Conservation (phyloP, 2,797 vertebrate species). For the Urosaurus nigricauda region DNA sequence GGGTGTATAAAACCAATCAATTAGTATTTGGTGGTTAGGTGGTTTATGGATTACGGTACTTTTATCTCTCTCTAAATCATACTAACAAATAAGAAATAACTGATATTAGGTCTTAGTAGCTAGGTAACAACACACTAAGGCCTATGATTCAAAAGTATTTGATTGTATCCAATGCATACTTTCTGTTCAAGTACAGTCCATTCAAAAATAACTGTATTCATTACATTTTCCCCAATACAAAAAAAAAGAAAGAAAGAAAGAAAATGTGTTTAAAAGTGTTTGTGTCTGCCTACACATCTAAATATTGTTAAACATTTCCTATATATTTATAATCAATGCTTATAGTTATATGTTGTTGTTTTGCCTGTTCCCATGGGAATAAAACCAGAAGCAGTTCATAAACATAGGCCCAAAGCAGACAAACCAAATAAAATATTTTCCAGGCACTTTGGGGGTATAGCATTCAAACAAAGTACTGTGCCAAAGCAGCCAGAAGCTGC, state of each 20-base stretch:
- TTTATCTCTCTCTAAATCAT: constrained; percentile 55
- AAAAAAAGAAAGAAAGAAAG: constrained; percentile 19
- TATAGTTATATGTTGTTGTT: neutral
- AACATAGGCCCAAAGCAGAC: neutral
- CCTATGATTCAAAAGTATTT: constrained; percentile 52
- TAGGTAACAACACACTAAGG: too few species aligned
- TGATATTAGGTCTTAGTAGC: too few species aligned
- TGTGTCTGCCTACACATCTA: neutral
- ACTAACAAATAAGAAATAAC: constrained; percentile 50
- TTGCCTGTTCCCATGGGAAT: neutral
- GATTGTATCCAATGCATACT: constrained; percentile 48
- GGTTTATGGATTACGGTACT: constrained; percentile 28
- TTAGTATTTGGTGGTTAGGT: constrained; percentile 35
- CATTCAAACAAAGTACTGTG: too few species aligned
- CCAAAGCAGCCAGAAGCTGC: too few species aligned
- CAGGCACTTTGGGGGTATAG: too few species aligned
- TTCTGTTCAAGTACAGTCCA: constrained; percentile 30
- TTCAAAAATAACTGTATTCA: constrained; percentile 7
- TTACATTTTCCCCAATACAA: neutral
- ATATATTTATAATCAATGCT: neutral
- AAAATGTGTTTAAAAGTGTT: neutral
- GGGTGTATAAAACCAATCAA: neutral
- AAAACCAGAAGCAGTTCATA: neutral
- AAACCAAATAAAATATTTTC: too few species aligned
- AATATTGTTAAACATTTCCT: neutral